Base-by-base conservation (phyloP, 2,888 invertebrate genomes). In the Dryobota labecula region DNA sequence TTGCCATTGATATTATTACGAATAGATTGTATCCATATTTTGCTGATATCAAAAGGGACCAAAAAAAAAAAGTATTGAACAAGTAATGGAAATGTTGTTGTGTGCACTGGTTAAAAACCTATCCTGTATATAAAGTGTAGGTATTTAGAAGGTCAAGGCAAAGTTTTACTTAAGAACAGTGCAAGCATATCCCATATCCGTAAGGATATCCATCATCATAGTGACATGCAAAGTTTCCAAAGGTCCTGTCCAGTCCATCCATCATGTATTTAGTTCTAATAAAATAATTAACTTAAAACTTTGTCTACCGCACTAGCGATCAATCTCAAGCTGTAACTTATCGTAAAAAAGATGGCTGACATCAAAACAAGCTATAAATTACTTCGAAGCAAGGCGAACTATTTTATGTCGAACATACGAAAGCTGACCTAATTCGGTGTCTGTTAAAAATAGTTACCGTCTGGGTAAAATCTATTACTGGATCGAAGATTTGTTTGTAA, bases 291-390 rank as follows among this genome's bases (percentile, higher is more conserved):
- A 67, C 18, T 30, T 45, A 69, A 7, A 54, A 30, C 11, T 51
- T 51, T 20, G 36, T n/a, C 36, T 13, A 33, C 20, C 38, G 27
- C 5, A 24, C 43, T 43, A 6, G 43, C 11, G 15, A 73, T 62
- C 53, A n/a, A 58, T 60, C n/a, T 9, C 27, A 43, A 58, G 9
- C 36, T 24, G 54, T 57, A 57, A 62, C 57, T 72, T n/a, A 45
- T 13, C 49, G 53, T 18, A 54, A 15, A 38, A 43, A 67, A 79
- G 43, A 68, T 47, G 71, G 76, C 61, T 20, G 54, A 33, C 61
- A 72, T 68, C 49, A 72, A 72, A 76, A 76, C 67, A 76, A 41
- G 63, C 68, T 51, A 76, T 83, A 85, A 80, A 83, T 80, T 72
- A 63, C 57, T 58, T 20, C 33, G 33, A 80, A 47, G 49, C 79